A percentile compares a stretch with the other conserved stretches of the same genome.
Evolutionary conservation across 2,113 vertebrate species (phyloP).

Genomic region (Cervus canadensis): DNA sequence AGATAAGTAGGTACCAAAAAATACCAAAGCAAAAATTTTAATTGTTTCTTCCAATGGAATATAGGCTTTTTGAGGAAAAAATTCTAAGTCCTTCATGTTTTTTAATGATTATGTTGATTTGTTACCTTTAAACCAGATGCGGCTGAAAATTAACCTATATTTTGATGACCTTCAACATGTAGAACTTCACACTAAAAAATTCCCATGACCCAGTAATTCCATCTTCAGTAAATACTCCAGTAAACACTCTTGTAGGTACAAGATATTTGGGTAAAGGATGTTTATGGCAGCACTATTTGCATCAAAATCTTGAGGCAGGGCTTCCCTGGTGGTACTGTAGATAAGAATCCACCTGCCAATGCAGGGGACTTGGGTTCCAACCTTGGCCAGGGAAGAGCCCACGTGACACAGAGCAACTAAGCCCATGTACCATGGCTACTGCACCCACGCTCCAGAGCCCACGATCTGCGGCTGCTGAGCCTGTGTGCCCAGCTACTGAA

Average conservation of each 20-base stretch:
- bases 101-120: neutral
- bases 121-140: neutral
- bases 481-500: accelerated
- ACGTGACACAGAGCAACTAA: neutral
- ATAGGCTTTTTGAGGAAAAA: neutral
- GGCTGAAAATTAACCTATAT: neutral
- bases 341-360: neutral
- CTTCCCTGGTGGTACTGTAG: neutral
- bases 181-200: neutral
- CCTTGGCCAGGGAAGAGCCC: neutral
- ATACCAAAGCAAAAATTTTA: neutral
- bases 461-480: accelerated
- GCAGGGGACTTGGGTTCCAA: neutral
- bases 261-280: neutral
- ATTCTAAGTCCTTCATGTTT: neutral
- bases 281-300: neutral
- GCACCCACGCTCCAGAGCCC: neutral
- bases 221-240: neutral
- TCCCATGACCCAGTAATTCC: neutral
- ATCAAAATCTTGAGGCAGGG: neutral
- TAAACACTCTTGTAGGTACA: neutral
- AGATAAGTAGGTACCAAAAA: neutral
- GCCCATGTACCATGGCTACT: neutral
- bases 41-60: neutral
- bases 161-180: neutral